Evolutionary conservation across 2,113 vertebrate species (phyloP).

Genomic region (Leptobrachium ailaonicum): DNA sequence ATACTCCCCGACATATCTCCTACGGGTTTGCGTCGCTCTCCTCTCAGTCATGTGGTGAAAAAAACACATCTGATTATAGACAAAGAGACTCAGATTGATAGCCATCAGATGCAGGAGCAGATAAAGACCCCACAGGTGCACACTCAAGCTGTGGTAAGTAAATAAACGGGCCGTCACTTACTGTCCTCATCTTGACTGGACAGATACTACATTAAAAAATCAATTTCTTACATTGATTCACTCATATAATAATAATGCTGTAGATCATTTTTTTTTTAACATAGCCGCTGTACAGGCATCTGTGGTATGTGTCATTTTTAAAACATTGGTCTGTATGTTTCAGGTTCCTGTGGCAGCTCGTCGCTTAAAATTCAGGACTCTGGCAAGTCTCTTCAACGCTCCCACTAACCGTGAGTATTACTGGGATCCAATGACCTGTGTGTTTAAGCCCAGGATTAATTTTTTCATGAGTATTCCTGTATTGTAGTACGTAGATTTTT

Average conservation of each 20-base stretch:
- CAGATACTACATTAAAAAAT: too few species aligned
- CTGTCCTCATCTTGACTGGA: too few species aligned
- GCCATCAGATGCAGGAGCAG: constrained; percentile 66
- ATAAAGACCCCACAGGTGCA: constrained; percentile 57
- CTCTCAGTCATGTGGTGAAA: constrained; percentile 43
- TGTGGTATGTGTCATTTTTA: background rate
- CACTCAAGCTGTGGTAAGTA: constrained; percentile 68
- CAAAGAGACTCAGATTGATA: constrained; percentile 70
- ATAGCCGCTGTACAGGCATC: background rate
- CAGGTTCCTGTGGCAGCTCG: constrained; percentile 63
- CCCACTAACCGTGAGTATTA: constrained; percentile 66
- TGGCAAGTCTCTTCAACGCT: constrained; percentile 61
- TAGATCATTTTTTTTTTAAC: too few species aligned
- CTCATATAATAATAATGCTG: too few species aligned
- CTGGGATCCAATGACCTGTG: background rate
- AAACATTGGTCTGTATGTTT: background rate
- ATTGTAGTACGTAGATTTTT: background rate
- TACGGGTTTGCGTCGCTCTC: background rate
- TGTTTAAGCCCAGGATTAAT: background rate
- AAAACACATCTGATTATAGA: constrained; percentile 71
- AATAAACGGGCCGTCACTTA: background rate
- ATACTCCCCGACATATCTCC: background rate
- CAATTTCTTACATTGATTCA: too few species aligned
- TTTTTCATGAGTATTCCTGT: background rate
- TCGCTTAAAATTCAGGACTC: constrained; percentile 35